Evolutionary conservation across 2,797 vertebrate species (phyloP), one percentile per base, ranked within the genome.

Genomic region (Trachurus trachurus): DNA sequence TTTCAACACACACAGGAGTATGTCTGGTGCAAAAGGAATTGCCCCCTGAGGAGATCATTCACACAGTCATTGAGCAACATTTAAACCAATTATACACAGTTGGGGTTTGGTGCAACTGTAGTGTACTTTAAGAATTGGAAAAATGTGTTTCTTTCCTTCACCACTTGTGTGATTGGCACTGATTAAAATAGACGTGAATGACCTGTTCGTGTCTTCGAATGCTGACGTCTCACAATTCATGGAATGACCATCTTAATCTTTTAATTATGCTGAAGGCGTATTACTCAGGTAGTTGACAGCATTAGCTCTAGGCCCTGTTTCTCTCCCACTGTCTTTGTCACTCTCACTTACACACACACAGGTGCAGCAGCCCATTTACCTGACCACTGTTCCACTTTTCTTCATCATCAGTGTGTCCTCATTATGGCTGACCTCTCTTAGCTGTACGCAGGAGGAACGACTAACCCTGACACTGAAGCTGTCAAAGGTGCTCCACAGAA

Each of bases 371-470:
- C 72, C 62, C 13, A 53, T 73, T 56, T 67, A 80, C 56, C 56
- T 78, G 61, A 39, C 42, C 70, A 60, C 60, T 61, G 63, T 42
- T 86, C 74, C 19, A 71, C 60, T 78, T 78, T 49, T 61, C 26
- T 1, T 26, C 26, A 31, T 73, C 34, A 34, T 70, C 37, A 2
- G 15, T 31, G 21, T 62, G 76, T 69, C 75, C 73, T 85, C 74
- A 62, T 81, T 82, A 74, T 78, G 26, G 45, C 52, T 68, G 76
- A 68, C 67, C 70, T 62, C 57, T 61, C 58, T n/a, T 31, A 45
- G 16, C 49, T 68, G 49, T 67, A 78, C 16, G 9, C 57, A 31
- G 45, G 54, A 80, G 74, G 52, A 40, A 58, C 49, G 44, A 40
- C 62, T 70, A 54, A 60, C 70, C 12, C 66, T 59, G 66, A 77